These are phyloP conservation scores for Lindbergichthys nudifrons DNA, from an alignment of 2,797 vertebrate species.

Conservation along the genomic window DNA sequence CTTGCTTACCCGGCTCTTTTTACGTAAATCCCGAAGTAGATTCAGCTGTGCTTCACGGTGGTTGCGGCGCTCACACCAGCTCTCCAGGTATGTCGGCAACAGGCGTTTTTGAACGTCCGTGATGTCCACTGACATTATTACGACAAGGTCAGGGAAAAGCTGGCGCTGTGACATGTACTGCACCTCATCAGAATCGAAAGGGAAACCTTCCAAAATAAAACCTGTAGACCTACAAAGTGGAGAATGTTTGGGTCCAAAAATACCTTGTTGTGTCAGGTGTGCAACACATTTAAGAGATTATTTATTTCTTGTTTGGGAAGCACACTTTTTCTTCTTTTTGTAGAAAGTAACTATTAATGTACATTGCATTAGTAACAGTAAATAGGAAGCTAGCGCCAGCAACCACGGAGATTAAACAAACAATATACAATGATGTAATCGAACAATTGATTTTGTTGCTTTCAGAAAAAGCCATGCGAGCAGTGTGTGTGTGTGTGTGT, in stretches of 20 bases:
- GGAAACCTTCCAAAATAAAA: conserved; percentile 96
- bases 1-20: conserved; percentile 84
- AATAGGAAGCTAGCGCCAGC: background rate
- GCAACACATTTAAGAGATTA: no score
- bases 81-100: conserved; percentile 82
- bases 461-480: background rate
- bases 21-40: conserved; percentile 81
- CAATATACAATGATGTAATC: background rate
- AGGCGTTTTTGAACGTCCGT: conserved; percentile 84
- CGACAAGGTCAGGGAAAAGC: conserved; percentile 88
- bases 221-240: conserved; percentile 86
- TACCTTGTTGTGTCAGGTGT: background rate
- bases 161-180: conserved; percentile 84
- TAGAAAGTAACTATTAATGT: background rate
- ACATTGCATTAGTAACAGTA: background rate
- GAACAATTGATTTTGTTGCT: background rate
- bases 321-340: background rate
- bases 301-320: no score
- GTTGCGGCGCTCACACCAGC: conserved; percentile 83
- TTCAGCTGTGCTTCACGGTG: conserved; percentile 77
- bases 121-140: conserved; percentile 85
- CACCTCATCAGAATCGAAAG: conserved; percentile 85
- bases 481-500: no score
- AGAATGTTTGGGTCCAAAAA: conserved; percentile 10
- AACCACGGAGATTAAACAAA: background rate